Conservation (phyloP, 2,113 vertebrate species). For the Sialia sialis region DNA sequence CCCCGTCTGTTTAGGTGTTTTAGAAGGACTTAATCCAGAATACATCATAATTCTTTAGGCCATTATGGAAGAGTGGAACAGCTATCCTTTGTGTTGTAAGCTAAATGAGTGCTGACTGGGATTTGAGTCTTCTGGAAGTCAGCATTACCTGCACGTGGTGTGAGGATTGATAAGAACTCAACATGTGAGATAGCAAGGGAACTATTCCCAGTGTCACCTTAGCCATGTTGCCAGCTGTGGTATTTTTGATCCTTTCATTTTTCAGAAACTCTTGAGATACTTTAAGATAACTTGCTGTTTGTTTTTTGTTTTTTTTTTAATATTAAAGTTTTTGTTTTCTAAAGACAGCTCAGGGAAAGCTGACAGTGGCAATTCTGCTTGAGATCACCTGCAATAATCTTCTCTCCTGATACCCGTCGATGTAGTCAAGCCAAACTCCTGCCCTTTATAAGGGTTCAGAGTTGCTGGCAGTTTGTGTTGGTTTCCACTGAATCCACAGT, state of each 20-base stretch:
- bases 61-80: neutral
- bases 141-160: neutral
- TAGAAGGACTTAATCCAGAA: neutral
- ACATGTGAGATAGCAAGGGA: neutral
- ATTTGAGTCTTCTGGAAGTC: neutral
- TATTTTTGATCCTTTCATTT: neutral
- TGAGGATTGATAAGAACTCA: neutral
- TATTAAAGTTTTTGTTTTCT: neutral
- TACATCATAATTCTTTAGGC: neutral
- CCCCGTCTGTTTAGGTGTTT: neutral
- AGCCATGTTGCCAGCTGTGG: neutral
- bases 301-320: accelerated
- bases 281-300: neutral
- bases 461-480: neutral
- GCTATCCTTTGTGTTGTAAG: neutral
- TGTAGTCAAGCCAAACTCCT: neutral
- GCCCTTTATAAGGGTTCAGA: neutral
- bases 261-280: neutral
- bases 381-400: neutral
- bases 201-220: neutral
- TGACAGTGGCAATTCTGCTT: neutral
- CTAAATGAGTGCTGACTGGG: neutral
- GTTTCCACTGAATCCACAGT: neutral
- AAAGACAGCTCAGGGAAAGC: neutral
- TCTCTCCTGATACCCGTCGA: accelerated